phyloP scores from a whole-genome alignment of 2,113 vertebrate species.

The Menura novaehollandiae region DNA sequence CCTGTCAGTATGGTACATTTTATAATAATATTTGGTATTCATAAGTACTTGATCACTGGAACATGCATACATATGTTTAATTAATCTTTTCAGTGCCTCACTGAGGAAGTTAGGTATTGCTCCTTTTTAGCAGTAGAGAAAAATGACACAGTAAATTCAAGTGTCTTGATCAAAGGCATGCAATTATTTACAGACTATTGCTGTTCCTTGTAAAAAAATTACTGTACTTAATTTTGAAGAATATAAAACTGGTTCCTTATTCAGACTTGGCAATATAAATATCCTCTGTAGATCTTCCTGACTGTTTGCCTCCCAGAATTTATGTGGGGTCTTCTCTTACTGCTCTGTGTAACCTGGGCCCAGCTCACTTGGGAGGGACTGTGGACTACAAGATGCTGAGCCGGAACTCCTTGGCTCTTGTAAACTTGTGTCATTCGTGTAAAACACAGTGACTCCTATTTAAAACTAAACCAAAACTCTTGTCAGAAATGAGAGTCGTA shows the following conservation, averaged over 20 bases:
- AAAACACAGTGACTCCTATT: not conserved
- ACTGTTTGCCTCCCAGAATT: not conserved
- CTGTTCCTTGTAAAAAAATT: not conserved
- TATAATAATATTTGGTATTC: not conserved
- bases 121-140: not conserved
- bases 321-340: not conserved
- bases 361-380: not conserved
- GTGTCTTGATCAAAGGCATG: slow-evolving; percentile 8
- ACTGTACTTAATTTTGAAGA: not conserved
- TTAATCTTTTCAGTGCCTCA: slow-evolving; percentile 4
- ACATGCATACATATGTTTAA: not conserved
- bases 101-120: not conserved
- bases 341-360: not conserved
- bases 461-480: not conserved
- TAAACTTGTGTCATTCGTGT: not conserved
- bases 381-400: not conserved
- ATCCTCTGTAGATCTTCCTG: not conserved
- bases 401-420: not conserved
- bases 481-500: not conserved
- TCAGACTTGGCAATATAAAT: not conserved
- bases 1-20: not conserved
- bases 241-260: not conserved
- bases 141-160: not conserved
- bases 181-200: slow-evolving; percentile 17
- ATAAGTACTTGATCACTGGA: not conserved